phyloP scores from a whole-genome alignment of 2,888 invertebrate genomes.

The Archips xylosteana region DNA sequence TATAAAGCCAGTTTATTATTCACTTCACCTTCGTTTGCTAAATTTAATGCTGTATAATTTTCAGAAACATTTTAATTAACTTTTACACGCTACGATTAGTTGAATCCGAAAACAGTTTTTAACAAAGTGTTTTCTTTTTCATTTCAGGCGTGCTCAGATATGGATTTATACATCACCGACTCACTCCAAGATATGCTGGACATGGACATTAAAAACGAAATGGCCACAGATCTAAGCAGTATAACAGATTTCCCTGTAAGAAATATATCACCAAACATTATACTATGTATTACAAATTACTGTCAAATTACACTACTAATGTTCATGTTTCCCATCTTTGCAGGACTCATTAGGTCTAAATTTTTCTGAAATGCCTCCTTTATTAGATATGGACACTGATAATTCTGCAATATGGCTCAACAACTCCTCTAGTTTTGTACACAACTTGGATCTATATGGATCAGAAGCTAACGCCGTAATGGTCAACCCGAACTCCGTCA shows the following conservation, averaged over 20 bases:
- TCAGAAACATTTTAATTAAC: too few species aligned
- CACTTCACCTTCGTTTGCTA: background rate
- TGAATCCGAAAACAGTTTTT: background rate
- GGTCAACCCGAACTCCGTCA: constrained; percentile 96
- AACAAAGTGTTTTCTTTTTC: constrained; percentile 41
- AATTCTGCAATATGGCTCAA: constrained; percentile 86
- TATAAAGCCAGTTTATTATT: too few species aligned
- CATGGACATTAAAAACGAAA: constrained; percentile 94
- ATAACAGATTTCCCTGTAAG: constrained; percentile 87
- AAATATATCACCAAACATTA: constrained; percentile 14
- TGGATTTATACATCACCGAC: constrained; percentile 88
- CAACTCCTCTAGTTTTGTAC: constrained; percentile 87
- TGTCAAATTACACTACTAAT: background rate
- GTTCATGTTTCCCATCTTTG: constrained; percentile 45
- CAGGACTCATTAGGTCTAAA: constrained; percentile 87
- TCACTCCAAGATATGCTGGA: constrained; percentile 96
- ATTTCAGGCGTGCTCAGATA: constrained; percentile 84
- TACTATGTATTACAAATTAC: background rate
- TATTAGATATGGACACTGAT: constrained; percentile 88
- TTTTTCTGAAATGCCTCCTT: constrained; percentile 87
- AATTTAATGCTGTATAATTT: background rate
- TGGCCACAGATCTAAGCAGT: constrained; percentile 91
- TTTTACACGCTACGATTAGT: background rate
- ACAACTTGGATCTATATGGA: constrained; percentile 88
- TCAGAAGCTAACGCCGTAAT: constrained; percentile 91